Evolutionary conservation across 2,888 invertebrate genomes (phyloP), one percentile per base, ranked within the genome.

Genomic region (Epistrophe eligans): DNA sequence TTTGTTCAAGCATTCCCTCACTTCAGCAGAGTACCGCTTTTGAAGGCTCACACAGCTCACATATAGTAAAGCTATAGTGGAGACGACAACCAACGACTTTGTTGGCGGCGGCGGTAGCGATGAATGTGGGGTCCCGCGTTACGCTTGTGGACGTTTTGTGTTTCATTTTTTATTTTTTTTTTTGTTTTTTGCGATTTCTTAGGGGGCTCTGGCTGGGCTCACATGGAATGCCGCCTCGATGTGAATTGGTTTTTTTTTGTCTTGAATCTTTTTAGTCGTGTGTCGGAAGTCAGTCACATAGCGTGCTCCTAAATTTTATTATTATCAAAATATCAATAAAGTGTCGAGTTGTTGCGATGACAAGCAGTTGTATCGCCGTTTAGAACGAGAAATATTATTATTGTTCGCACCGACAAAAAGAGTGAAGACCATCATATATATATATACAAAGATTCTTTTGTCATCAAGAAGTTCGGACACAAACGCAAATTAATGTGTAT

Each of bases 231-330:
- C 66, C 52, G 79, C 74, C 74, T 77, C 64, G 81, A 64, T 81
- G 77, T 81, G 79, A 77, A 52, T 79, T 62, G 55, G 70, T 85
- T 67, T 71, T 71, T 88, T 79, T 89, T 90, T 89, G 90, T 90
- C 79, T 87, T 77, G 90, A 90, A 90, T 89, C 90, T 89, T 88
- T 88, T 89, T 92, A 92, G 92, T 92, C 93, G 92, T 91, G 92
- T 91, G 92, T 92, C 92, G 93, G 92, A 91, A 92, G 93, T 92
- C 92, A 92, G 92, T 92, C 92, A 92, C 91, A 92, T 90, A 92
- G 92, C 91, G 92, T 92, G 91, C 91, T 90, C 90, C 87, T 76
- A 87, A 87, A 87, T 87, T 87, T 74, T 87, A 87, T 83, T 87
- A 87, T 79, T 82, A 82, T 85, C 85, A 87, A 87, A 87, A 83